Base-by-base conservation (phyloP, 1,140 invertebrate species). In the Drosophila lini region DNA sequence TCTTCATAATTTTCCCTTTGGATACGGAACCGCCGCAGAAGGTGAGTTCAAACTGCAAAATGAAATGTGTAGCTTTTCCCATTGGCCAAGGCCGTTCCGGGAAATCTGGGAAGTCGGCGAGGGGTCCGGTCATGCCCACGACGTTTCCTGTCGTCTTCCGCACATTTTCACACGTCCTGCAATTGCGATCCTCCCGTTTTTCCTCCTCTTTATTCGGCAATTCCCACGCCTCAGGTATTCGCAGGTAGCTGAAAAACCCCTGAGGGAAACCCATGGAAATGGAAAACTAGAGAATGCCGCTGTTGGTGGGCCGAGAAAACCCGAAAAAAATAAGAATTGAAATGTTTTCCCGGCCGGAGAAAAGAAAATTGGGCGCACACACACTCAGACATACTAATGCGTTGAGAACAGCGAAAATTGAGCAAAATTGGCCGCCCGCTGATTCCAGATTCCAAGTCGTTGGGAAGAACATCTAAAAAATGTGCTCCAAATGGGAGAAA, bases 111-210 rank as follows among this genome's bases (percentile, higher is more conserved):
- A 76, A 67, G 52, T 31, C 60, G 36, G 34, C 25, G 10, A 40
- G 52, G 25, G 48, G 48, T 53, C 60, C 36, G n/a, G 48, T 53
- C 57, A 45, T 56, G 48, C 50, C 76, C 74, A 76, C 74, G 63
- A 73, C 74, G 67, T 77, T 84, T 84, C 81, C 81, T 84, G 77
- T 55, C 34, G 13, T 84, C 81, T 77, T 80, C 77, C 77, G 67
- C 62, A 71, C 79, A 85, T 82, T 86, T 82, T 76, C 83, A 82
- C 79, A 88, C 79, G 75, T 86, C 50, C 63, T 74, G 65, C 83
- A 89, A 83, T 86, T 86, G 82, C 83, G 79, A 83, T 88, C 57
- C 48, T 60, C 52, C 22, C 25, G 38, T 16, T 77, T 76, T 50
- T 57, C 42, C 32, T 44, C 11, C 38, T 41, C 8, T 42, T 32